Conservation (phyloP, 2,113 vertebrate genomes). For the Myiozetetes cayanensis region DNA sequence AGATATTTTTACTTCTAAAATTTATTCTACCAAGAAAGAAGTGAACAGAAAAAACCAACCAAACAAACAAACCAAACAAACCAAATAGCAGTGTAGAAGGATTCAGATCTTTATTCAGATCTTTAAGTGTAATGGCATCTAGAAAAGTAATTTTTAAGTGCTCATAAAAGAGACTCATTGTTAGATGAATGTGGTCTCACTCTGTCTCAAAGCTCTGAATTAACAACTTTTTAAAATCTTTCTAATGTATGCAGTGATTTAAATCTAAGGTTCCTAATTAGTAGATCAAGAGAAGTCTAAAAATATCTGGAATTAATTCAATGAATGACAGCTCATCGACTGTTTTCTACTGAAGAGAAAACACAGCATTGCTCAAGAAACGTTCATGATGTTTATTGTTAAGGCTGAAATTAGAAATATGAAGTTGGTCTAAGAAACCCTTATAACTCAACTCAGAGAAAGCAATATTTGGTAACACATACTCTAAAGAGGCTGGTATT, state of each 20-base stretch:
- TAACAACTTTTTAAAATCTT: not conserved
- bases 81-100: fast-evolving
- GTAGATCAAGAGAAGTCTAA: not conserved
- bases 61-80: not conserved
- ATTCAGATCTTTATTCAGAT: not conserved
- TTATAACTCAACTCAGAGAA: not conserved
- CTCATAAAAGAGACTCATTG: not conserved
- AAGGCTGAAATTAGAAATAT: not conserved
- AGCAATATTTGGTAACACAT: fast-evolving
- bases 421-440: not conserved
- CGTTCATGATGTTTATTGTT: not conserved
- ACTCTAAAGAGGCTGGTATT: not conserved
- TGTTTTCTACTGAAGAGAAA: not conserved
- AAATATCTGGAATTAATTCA: not conserved
- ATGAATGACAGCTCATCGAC: not conserved
- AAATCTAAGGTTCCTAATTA: not conserved
- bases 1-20: not conserved
- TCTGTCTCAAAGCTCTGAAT: not conserved
- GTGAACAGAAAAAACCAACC: not conserved
- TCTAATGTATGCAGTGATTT: not conserved
- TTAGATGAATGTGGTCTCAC: fast-evolving
- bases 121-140: not conserved
- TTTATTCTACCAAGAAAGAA: not conserved
- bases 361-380: fast-evolving
- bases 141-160: not conserved